Percentiles rank a stretch among this genome's conserved stretches.
Evolutionary conservation across 2,888 invertebrate species (phyloP).

Genomic region (Calameuta idolon): DNA sequence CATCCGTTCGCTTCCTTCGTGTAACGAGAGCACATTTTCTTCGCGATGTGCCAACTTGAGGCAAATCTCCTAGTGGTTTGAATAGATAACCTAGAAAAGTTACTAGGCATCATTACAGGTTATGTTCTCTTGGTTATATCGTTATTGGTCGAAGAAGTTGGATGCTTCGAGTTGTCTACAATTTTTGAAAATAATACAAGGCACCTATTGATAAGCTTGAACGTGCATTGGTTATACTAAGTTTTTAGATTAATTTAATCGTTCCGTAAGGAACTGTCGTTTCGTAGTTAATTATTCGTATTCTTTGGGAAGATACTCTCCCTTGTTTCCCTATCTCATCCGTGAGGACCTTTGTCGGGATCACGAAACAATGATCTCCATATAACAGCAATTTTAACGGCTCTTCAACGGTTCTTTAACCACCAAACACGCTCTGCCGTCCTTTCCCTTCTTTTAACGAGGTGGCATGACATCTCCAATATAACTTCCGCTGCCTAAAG

Average conservation of each 20-base stretch:
- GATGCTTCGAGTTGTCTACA: no score
- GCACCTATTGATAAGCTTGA: no score
- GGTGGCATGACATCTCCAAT: slow-evolving; percentile 10
- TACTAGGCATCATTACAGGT: background rate
- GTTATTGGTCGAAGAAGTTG: no score
- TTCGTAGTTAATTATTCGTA: background rate
- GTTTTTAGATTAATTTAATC: background rate
- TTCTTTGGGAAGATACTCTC: background rate
- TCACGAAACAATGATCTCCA: slow-evolving; percentile 5
- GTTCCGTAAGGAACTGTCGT: background rate
- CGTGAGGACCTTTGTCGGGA: background rate
- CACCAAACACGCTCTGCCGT: slow-evolving; percentile 4
- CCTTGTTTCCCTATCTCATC: background rate
- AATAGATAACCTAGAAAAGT: background rate
- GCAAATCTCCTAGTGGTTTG: background rate
- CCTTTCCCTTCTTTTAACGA: slow-evolving; percentile 5
- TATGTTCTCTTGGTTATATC: no score
- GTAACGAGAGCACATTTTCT: slow-evolving; percentile 41
- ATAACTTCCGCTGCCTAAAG: background rate
- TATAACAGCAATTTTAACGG: slow-evolving; percentile 11
- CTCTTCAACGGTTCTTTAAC: slow-evolving; percentile 6
- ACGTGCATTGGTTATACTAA: background rate
- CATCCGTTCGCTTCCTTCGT: slow-evolving; percentile 64
- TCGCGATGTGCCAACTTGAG: slow-evolving; percentile 14
- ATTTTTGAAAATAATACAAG: background rate